Evolutionary conservation across 2,113 vertebrate species (phyloP).

Genomic region (Triplophysa dalaica): DNA sequence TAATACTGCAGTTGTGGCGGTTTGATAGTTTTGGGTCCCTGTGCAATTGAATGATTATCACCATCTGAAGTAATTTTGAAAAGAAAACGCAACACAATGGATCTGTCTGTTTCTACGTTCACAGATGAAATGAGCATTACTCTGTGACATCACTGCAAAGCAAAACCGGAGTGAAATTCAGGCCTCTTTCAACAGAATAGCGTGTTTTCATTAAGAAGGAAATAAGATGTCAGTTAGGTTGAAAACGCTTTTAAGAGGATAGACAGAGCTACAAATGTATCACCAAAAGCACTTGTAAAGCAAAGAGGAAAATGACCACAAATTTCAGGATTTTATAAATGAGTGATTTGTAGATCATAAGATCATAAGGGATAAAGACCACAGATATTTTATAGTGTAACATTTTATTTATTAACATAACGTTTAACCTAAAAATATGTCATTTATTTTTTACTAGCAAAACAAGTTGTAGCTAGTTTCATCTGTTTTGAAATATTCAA

Average conservation of each 20-base stretch:
- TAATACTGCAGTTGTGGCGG: constrained; percentile 2
- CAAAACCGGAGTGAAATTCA: constrained; percentile 38
- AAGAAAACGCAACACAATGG: constrained; percentile 47
- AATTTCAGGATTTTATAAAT: not conserved
- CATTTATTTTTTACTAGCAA: not conserved
- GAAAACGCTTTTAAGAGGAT: constrained; percentile 38
- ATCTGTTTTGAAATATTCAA: too few species aligned
- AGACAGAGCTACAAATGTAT: constrained; percentile 35
- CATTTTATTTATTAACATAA: too few species aligned
- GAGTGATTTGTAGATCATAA: constrained; percentile 3
- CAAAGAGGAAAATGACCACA: not conserved
- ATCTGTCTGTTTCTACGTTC: constrained; percentile 43
- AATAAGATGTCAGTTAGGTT: constrained; percentile 51
- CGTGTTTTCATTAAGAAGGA: constrained; percentile 44
- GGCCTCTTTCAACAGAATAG: constrained; percentile 40
- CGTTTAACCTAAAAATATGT: too few species aligned
- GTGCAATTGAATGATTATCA: constrained; percentile 44
- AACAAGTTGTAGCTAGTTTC: not conserved
- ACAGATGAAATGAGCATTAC: constrained; percentile 49
- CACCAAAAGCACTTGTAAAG: not conserved
- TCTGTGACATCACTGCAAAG: constrained; percentile 43
- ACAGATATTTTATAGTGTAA: too few species aligned
- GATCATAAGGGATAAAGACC: not conserved
- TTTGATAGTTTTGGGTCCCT: constrained; percentile 27
- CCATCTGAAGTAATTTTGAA: constrained; percentile 47